Percentiles rank a stretch among this genome's conserved stretches.
Evolutionary conservation across 2,888 invertebrate genomes (phyloP).

Genomic region (Macropis europaea): DNA sequence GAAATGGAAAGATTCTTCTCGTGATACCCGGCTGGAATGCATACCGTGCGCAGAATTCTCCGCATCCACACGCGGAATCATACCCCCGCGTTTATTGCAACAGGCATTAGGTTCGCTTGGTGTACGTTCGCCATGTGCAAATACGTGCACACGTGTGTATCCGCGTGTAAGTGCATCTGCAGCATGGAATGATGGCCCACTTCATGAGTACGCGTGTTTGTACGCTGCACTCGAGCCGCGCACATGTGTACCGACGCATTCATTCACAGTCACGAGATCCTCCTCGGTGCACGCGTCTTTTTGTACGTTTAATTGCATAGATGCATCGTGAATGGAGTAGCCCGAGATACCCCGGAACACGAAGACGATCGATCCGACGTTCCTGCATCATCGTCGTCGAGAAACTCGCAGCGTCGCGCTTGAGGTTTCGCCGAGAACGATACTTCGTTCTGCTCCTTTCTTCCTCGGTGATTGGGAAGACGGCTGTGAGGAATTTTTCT

Average conservation of each 20-base stretch:
- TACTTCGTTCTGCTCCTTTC: too few relatives aligned
- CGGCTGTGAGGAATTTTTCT: too few relatives aligned
- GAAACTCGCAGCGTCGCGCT: neutral
- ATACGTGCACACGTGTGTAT: neutral
- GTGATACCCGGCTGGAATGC: slow-evolving; percentile 18
- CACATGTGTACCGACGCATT: slow-evolving; percentile 25
- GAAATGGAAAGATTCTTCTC: slow-evolving; percentile 25
- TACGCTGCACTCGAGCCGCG: slow-evolving; percentile 24
- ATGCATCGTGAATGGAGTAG: slow-evolving; percentile 44
- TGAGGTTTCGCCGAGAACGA: too few relatives aligned
- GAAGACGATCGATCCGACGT: slow-evolving; percentile 11
- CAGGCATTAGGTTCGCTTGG: too few relatives aligned
- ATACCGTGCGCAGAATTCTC: slow-evolving; percentile 23
- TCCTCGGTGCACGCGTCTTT: slow-evolving; percentile 39
- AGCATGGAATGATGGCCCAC: slow-evolving; percentile 42
- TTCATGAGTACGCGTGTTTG: slow-evolving; percentile 41
- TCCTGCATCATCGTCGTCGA: neutral
- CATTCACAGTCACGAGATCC: slow-evolving; percentile 23
- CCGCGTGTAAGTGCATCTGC: slow-evolving; percentile 3
- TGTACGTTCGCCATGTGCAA: too few relatives aligned
- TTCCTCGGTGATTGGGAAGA: too few relatives aligned
- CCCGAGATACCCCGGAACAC: slow-evolving; percentile 1
- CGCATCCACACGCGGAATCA: slow-evolving; percentile 8
- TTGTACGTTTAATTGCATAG: slow-evolving; percentile 55
- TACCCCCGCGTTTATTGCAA: slow-evolving; percentile 20